Evolutionary conservation across 2,888 invertebrate species (phyloP), one percentile per base, ranked within the genome.

Genomic region (Lepidocyrtoides sp.): DNA sequence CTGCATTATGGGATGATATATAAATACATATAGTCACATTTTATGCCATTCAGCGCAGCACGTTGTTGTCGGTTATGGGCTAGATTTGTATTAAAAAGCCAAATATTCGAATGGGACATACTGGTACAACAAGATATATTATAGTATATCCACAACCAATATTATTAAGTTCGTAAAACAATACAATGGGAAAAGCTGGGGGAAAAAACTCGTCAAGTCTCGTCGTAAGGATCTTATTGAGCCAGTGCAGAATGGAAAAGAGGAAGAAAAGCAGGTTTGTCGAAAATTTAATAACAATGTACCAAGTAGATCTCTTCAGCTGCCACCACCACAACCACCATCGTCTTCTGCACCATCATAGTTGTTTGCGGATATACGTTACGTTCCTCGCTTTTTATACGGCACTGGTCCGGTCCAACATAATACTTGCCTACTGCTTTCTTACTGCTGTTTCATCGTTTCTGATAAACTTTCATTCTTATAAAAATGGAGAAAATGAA

Each of bases 241-340:
- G 41, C 75, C 29, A 26, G 29, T 41, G 41, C 41, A 63, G 51
- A 69, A 23, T 48, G 10, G 44, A 48, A 66, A 66, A 26, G 2
- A 10, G 44, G 29, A 12, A 26, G 41, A 66, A 36, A 85, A 51
- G 29, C 51, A 60, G 87, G 87, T 69, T 66, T 60, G 77, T 60
- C 63, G 87, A 87, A 79, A 87, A 87, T 87, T 87, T 87, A 87
- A 87, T 87, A 87, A 87, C 79, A 87, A 87, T 79, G 66, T 87
- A 86, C 75, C 79, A 79, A 87, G 48, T 66, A 36, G 81, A 63
- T 79, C 60, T 79, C 63, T 66, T 87, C 81, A 79, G 87, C 87
- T 87, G 81, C 79, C 79, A 66, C 87, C 87, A 85, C 41, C 75
- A 66, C 83, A 4, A 82, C 54, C 82, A 72, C 85, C n/a, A 10